Base-by-base conservation (phyloP, 2,888 invertebrate genomes). In the Lasioglossum villosulum region DNA sequence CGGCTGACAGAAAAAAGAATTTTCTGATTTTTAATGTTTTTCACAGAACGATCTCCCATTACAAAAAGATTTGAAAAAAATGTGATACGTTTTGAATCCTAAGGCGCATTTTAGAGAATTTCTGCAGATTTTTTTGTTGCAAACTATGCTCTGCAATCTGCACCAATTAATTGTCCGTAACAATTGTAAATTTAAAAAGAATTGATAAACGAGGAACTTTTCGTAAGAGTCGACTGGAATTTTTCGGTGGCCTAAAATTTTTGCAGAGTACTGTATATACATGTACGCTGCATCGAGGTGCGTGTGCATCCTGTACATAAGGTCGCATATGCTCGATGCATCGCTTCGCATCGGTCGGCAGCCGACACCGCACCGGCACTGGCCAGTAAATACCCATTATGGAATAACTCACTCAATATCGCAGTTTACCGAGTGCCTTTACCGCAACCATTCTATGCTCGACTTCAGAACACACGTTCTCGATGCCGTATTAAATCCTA, bases 361-460 rank as follows among this genome's bases (percentile, higher is more conserved):
- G 45, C 68, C 66, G 42, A 23, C 19, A 8, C 16, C 75, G 74
- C 34, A 68, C 56, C 27, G 73, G 71, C 59, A 52, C 37, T 59
- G 76, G 76, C 77, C 84, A 87, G 90, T 93, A 92, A 92, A 92
- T 88, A 90, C 80, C 90, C 88, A 93, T 92, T 92, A 93, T 86
- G 80, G 83, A 86, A 88, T 88, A 91, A 91, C 88, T 92, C 93
- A 89, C 90, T 92, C 90, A 88, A 93, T 93, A 92, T 92, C 88
- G 87, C 86, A 90, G 89, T 89, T 92, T 93, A 91, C 88, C 83
- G 83, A 80, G 84, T 86, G 82, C 86, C 88, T 89, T 82, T 76
- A 75, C 81, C 74, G 76, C 27, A 79, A 66, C 70, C 72, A 56
- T 79, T 75, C 80, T 42, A 39, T 56, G 56, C 76, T 52, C 75